Percentiles rank a stretch among this genome's conserved stretches.
phyloP scores from a whole-genome alignment of 2,113 vertebrate species.

The Etheostoma cragini region DNA sequence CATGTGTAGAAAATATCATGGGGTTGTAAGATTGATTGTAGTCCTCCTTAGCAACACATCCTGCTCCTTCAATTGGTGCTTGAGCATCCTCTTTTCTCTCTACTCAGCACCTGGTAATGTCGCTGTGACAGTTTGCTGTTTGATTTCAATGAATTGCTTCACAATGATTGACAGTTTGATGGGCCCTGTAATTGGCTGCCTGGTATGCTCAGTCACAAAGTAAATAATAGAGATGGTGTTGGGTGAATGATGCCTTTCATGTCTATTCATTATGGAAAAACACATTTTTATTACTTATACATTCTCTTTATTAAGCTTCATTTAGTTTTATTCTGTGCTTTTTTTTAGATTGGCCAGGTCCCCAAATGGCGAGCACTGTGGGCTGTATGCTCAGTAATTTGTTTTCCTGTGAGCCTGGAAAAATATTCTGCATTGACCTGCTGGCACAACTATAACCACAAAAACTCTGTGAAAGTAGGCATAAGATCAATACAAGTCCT shows the following conservation, averaged over 20 bases:
- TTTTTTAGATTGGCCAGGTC: conserved; percentile 18
- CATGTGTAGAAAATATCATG: conserved; percentile 6
- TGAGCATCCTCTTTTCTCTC: conserved; percentile 55
- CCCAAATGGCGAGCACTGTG: conserved; percentile 3
- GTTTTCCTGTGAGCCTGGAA: conserved; percentile 15
- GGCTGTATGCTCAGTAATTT: conserved; percentile 1
- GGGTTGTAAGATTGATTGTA: conserved; percentile 48
- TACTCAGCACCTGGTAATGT: conserved; percentile 69
- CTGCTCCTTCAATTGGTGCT: conserved; percentile 62
- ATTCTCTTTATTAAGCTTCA: conserved; percentile 46
- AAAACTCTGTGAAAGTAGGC: not conserved
- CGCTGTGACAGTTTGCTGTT: conserved; percentile 66
- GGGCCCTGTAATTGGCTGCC: conserved; percentile 69
- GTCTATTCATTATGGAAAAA: conserved; percentile 60
- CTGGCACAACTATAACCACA: not conserved
- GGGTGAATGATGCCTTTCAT: conserved; percentile 46
- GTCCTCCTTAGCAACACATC: conserved; percentile 50
- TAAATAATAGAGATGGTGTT: conserved; percentile 70
- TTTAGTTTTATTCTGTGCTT: conserved; percentile 19
- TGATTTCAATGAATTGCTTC: conserved; percentile 71
- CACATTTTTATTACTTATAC: conserved; percentile 42
- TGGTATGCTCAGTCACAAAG: conserved; percentile 67
- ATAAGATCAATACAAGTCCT: conserved; percentile 12
- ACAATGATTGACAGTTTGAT: conserved; percentile 74
- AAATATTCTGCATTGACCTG: conserved; percentile 14